Percentiles rank a stretch among this genome's conserved stretches.
Conservation (phyloP, 2,797 vertebrate genomes). For the Hafferia zeledoni region DNA sequence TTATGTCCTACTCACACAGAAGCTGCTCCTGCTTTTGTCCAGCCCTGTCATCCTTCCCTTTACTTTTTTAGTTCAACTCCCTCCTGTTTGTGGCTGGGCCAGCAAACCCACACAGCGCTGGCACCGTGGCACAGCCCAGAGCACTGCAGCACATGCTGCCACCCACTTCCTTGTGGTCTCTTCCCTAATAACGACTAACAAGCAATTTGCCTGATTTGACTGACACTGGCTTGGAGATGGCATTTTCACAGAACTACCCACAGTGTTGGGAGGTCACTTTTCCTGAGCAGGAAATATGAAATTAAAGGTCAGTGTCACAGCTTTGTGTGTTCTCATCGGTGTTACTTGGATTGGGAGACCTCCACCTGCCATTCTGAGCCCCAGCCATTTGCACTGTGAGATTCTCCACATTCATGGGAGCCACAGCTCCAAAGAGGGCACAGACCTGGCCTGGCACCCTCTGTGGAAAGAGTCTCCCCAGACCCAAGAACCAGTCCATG, state of each 20-base stretch:
- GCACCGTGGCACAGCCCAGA: background rate
- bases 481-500: too few species aligned
- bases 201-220: background rate
- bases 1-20: background rate
- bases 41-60: background rate
- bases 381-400: background rate
- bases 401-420: background rate
- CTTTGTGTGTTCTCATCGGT: background rate
- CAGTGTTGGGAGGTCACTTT: background rate
- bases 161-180: background rate
- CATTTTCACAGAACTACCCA: background rate
- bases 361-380: background rate
- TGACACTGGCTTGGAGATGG: background rate
- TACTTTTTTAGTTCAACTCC: background rate
- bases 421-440: background rate
- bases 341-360: background rate
- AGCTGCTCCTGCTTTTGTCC: background rate
- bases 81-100: background rate
- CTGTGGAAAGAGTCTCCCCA: background rate
- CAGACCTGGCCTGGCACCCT: background rate
- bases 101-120: background rate
- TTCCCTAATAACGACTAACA: background rate
- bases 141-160: background rate
- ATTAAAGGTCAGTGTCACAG: background rate
- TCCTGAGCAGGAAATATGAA: background rate